A percentile compares a stretch with the other conserved stretches of the same genome.
Evolutionary conservation across 2,888 invertebrate species (phyloP).

Genomic region (Drosophila gaucha): DNA sequence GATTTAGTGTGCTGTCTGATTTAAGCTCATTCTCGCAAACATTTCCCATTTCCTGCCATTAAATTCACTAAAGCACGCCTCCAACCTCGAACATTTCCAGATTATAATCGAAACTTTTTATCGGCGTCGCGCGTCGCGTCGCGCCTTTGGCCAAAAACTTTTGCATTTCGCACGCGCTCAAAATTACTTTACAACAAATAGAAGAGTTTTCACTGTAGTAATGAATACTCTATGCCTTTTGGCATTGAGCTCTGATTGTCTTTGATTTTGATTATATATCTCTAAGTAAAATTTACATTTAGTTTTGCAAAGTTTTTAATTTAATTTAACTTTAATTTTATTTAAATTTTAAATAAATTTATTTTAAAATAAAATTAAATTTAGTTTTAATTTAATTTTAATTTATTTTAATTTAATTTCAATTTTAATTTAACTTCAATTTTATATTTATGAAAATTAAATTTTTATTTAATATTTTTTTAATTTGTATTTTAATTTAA

Average conservation of each 20-base stretch:
- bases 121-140: conserved; percentile 43
- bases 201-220: background rate
- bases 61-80: conserved; percentile 15
- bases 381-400: too few species aligned
- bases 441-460: too few species aligned
- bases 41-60: conserved; percentile 56
- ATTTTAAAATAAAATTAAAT: too few species aligned
- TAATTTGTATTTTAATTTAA: too few species aligned
- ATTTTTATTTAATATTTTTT: too few species aligned
- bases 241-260: too few species aligned
- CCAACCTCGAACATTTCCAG: conserved; percentile 38
- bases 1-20: conserved; percentile 15
- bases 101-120: conserved; percentile 78
- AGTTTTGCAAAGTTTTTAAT: too few species aligned
- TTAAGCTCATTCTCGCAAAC: conserved; percentile 40
- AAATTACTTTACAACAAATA: conserved; percentile 64
- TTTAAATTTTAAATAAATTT: too few species aligned
- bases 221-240: background rate
- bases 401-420: too few species aligned
- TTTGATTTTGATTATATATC: too few species aligned
- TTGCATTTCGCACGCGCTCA: conserved; percentile 73
- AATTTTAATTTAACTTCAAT: too few species aligned
- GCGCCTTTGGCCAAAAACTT: conserved; percentile 56
- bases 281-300: too few species aligned
- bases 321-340: background rate